Percentiles rank a stretch among this genome's conserved stretches.
These are phyloP conservation scores for Ptilorrhoa leucosticta DNA, from an alignment of 2,113 vertebrate species.

Conservation along the genomic window DNA sequence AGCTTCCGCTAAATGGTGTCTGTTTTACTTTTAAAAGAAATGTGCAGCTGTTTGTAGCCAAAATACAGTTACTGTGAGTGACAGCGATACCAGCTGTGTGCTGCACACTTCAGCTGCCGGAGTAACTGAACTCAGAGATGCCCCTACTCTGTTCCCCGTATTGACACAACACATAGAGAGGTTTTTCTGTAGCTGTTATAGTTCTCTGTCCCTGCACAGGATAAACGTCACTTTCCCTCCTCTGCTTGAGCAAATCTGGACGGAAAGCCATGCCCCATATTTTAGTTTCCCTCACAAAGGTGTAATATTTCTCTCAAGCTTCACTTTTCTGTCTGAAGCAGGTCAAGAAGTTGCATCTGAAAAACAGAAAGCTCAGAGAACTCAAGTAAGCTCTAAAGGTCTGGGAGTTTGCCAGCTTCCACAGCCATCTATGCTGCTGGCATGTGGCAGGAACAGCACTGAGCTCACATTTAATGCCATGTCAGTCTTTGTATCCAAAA, in stretches of 20 bases:
- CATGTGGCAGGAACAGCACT: rapidly evolving
- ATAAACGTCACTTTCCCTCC: not conserved
- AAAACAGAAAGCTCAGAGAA: not conserved
- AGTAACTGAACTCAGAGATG: not conserved
- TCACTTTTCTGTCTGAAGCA: not conserved
- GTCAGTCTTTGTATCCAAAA: not conserved
- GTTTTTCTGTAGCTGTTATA: not conserved
- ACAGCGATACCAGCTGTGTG: not conserved
- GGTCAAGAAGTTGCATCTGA: not conserved
- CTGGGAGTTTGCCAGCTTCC: not conserved
- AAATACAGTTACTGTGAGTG: not conserved
- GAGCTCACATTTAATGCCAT: not conserved
- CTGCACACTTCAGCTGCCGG: not conserved
- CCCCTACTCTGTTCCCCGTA: not conserved
- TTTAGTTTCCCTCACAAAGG: not conserved
- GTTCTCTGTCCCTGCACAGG: not conserved
- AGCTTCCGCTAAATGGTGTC: not conserved
- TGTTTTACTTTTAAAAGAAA: not conserved
- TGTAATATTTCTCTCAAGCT: not conserved
- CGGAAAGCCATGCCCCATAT: not conserved
- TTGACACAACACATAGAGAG: not conserved
- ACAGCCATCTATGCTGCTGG: rapidly evolving
- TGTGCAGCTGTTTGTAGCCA: slow-evolving; percentile 24
- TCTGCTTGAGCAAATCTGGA: not conserved
- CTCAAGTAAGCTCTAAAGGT: not conserved